Percentiles rank a stretch among this genome's conserved stretches.
These are phyloP conservation scores for Cyrtodaria siliqua DNA, from an alignment of 2,888 invertebrate species.

Conservation along the genomic window DNA sequence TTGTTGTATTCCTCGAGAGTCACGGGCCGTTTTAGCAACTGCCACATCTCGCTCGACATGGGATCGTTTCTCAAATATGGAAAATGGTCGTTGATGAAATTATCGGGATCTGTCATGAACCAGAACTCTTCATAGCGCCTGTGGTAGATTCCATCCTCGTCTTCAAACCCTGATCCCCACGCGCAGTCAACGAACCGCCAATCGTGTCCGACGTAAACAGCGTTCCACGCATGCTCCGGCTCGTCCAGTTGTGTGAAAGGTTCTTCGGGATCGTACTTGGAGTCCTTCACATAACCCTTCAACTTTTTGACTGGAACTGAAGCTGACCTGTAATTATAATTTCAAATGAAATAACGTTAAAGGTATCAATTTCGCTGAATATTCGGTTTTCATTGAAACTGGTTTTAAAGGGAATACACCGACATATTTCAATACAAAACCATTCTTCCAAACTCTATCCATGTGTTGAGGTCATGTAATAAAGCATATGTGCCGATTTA, in stretches of 20 bases:
- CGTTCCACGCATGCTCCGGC: constrained; percentile 69
- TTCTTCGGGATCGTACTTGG: constrained; percentile 55
- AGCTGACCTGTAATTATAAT: constrained; percentile 44
- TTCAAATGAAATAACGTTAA: too few relatives aligned
- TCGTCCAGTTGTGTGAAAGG: constrained; percentile 53
- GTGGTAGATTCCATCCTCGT: constrained; percentile 52
- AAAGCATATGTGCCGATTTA: too few relatives aligned
- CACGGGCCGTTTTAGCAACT: constrained; percentile 57
- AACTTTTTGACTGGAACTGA: constrained; percentile 61
- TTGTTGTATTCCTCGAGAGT: constrained; percentile 61
- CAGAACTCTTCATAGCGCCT: constrained; percentile 60
- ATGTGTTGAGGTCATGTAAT: too few relatives aligned
- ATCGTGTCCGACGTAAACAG: constrained; percentile 58
- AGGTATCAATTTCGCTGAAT: too few relatives aligned
- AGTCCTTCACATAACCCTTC: constrained; percentile 65
- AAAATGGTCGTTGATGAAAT: constrained; percentile 67
- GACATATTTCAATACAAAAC: neutral
- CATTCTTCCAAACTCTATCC: too few relatives aligned
- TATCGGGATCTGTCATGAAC: constrained; percentile 69
- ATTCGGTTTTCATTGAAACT: too few relatives aligned
- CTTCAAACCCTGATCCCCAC: constrained; percentile 65
- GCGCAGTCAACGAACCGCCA: constrained; percentile 70
- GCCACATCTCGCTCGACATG: constrained; percentile 64
- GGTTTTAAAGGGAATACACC: too few relatives aligned
- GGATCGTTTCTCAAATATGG: constrained; percentile 61